Evolutionary conservation across 1,140 invertebrate genomes (phyloP).

Genomic region (Coptotermes formosanus): DNA sequence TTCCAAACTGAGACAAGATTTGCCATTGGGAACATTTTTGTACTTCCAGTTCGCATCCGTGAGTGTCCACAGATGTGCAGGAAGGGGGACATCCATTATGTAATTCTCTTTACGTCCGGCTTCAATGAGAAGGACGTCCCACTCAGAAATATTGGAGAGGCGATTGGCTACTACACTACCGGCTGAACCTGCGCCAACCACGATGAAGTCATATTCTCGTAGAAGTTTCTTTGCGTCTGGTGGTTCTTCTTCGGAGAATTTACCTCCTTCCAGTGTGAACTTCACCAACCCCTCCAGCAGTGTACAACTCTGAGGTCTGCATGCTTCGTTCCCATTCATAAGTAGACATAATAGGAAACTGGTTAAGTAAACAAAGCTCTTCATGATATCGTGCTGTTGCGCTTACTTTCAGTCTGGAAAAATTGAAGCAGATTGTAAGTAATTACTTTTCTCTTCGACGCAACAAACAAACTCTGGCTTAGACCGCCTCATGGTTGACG

Average conservation of each 20-base stretch:
- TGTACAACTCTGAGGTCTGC: no score
- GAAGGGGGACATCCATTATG: constrained; percentile 38
- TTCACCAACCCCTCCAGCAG: not conserved
- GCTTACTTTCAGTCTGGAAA: no score
- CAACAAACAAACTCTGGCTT: no score
- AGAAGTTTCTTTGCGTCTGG: not conserved
- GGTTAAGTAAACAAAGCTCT: no score
- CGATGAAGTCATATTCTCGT: constrained; percentile 37
- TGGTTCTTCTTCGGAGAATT: not conserved
- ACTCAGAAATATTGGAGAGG: constrained; percentile 42
- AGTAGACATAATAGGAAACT: no score
- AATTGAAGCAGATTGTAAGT: no score
- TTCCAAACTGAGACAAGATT: constrained; percentile 47
- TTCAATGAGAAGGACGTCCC: constrained; percentile 51
- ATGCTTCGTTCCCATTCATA: no score
- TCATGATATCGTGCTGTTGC: no score
- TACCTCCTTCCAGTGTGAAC: not conserved
- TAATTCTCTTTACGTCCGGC: constrained; percentile 46
- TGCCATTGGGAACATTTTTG: constrained; percentile 51
- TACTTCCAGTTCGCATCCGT: constrained; percentile 53
- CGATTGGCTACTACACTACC: constrained; percentile 54
- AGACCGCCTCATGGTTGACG: no score
- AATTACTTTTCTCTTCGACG: no score
- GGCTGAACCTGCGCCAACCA: constrained; percentile 54
- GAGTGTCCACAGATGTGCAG: constrained; percentile 35